These are phyloP conservation scores for Labeo catla DNA, from an alignment of 2,113 vertebrate genomes.

Conservation along the genomic window DNA sequence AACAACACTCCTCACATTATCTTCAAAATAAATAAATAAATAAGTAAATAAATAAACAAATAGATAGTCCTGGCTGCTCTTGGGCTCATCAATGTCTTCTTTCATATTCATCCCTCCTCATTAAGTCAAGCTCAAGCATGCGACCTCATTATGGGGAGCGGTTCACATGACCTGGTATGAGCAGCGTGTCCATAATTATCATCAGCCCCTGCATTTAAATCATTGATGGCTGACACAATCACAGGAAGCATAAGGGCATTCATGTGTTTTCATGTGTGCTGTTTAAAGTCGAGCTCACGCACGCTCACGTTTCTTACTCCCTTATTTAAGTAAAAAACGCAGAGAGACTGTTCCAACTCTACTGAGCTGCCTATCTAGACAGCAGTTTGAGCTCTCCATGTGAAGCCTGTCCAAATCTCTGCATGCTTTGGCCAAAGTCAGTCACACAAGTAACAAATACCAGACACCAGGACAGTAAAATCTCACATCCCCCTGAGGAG, in stretches of 20 bases:
- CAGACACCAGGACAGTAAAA: not conserved
- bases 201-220: not conserved
- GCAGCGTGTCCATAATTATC: not conserved
- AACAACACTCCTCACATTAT: not conserved
- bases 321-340: not conserved
- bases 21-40: not conserved
- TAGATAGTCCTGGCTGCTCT: not conserved
- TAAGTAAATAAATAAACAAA: not conserved
- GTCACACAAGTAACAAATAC: not conserved
- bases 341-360: not conserved
- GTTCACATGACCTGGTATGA: not conserved
- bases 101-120: not conserved
- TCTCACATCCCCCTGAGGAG: slow-evolving; percentile 31
- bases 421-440: not conserved
- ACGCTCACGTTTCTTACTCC: not conserved
- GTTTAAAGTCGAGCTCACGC: not conserved
- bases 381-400: not conserved
- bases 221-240: not conserved
- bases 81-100: not conserved
- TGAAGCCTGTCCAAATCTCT: not conserved
- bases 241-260: not conserved
- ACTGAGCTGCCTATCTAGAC: not conserved
- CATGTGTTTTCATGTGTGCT: not conserved
- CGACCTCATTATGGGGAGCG: not conserved
- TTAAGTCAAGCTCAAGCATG: not conserved